These are phyloP conservation scores for Nomada ruficornis DNA, from an alignment of 2,888 invertebrate species.

Conservation along the genomic window DNA sequence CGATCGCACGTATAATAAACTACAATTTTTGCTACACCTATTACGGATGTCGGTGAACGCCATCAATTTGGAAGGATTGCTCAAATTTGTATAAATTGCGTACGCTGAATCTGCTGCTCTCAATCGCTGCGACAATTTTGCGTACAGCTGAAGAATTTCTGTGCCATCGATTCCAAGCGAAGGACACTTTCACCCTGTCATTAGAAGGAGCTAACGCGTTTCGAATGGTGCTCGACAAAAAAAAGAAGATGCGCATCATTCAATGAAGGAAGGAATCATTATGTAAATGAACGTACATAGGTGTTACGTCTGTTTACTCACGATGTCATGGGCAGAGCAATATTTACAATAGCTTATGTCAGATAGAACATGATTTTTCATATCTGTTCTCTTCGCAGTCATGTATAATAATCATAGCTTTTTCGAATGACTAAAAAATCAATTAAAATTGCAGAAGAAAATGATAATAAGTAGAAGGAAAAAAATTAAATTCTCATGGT, in stretches of 20 bases:
- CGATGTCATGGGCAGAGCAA: neutral
- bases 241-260: slow-evolving; percentile 1
- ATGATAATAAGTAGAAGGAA: too few relatives aligned
- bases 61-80: too few relatives aligned
- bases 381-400: neutral
- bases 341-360: neutral
- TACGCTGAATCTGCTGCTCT: neutral
- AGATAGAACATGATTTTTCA: neutral
- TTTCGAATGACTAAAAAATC: too few relatives aligned
- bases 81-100: too few relatives aligned
- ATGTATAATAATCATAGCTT: neutral
- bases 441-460: too few relatives aligned
- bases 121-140: slow-evolving; percentile 8
- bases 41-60: too few relatives aligned
- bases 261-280: neutral
- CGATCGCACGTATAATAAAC: too few relatives aligned
- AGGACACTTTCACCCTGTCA: slow-evolving; percentile 60
- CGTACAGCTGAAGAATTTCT: slow-evolving; percentile 21
- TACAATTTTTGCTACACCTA: too few relatives aligned
- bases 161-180: slow-evolving; percentile 30
- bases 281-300: slow-evolving; percentile 12
- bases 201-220: slow-evolving; percentile 27
- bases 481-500: too few relatives aligned
- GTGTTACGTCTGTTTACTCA: neutral
- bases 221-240: neutral